Base-by-base conservation (phyloP, 1,140 invertebrate genomes). In the Maconellicoccus hirsutus region DNA sequence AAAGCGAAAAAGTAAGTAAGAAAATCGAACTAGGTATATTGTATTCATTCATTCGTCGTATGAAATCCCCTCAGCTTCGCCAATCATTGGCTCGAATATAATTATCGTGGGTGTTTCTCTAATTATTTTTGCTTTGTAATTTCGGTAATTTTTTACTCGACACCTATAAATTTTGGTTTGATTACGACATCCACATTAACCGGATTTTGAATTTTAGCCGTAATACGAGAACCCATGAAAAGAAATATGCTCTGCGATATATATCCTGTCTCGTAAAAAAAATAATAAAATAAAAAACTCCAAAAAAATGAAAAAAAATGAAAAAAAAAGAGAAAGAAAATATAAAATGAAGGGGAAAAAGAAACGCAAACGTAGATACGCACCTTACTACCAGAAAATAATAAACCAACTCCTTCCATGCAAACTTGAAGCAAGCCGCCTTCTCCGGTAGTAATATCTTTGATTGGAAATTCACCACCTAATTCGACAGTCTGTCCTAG, bases 381-480 rank as follows among this genome's bases (percentile, higher is more conserved):
- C 89, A 98, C 96, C 94, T 99, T 98, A 88, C 94, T 97, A 80
- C 96, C 96, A 74, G 94, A 96, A 83, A 99, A 98, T 73, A 98
- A 89, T 73, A 99, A 87, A 75, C 94, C 94, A 76, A 99, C 94
- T 75, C 97, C 97, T 83, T 98, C 96, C 86, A 99, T 96, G 85
- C 96, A 98, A 76, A 99, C 96, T 86, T 98, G 96, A 71, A 99
- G 87, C 33, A 98, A 86, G 12, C 97, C 97, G 69, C 97, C 96
- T 82, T 98, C 93, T 25, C 94, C 94, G 1, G 94, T 93, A 76
- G 89, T 89, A 83, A 98, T 89, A 80, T 99, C 96, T 79, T 97
- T 94, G 23, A 99, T 92, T 0, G 96, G 96, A 82, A 99, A 99
- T 82, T 99, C 97, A 2, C 97, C 97, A 16, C 97, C 96, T 16